Base-by-base conservation (phyloP, 2,888 invertebrate genomes). In the Ctenicera cuprea region DNA sequence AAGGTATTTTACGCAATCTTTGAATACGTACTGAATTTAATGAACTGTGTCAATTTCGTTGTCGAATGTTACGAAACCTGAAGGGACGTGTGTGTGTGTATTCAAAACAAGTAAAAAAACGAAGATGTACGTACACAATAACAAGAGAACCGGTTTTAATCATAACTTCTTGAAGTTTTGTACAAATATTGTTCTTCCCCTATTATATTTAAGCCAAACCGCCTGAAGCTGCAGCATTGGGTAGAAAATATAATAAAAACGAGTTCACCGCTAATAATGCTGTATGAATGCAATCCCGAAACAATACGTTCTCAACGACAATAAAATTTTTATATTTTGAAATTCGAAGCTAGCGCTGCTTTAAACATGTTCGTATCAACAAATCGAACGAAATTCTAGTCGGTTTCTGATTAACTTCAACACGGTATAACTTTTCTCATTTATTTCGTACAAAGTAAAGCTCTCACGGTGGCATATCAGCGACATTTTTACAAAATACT, bases 121-220 rank as follows among this genome's bases (percentile, higher is more conserved):
- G 9, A 33, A 20, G 20, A 22, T 54, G 20, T 12, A 54, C 54
- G 22, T 54, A 59, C 59, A 59, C 59, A 38, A 59, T 59, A 59
- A 59, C 20, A 57, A 11, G 11, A 59, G 38, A 59, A 59, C 59
- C 37, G 20, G 59, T 59, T 59, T 59, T 59, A 37, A 59, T 59
- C 59, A 59, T 11, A 59, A 59, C 59, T 59, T 59, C 59, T 59
- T 59, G 59, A 59, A 59, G 59, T 59, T 59, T 57, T 59, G 59
- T 38, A 59, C 59, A 59, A 59, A 59, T 59, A 59, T 59, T 59
- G 59, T 59, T 59, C 59, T 38, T 38, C 59, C 59, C 59, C 59
- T 59, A 59, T 59, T 59, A 38, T 59, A 59, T 59, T 59, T 59
- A 38, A 59, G 59, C 38, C 12, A 59, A 59, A 38, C 59, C 14